Conservation (phyloP, 2,797 vertebrate genomes). For the Apodemus agrarius region DNA sequence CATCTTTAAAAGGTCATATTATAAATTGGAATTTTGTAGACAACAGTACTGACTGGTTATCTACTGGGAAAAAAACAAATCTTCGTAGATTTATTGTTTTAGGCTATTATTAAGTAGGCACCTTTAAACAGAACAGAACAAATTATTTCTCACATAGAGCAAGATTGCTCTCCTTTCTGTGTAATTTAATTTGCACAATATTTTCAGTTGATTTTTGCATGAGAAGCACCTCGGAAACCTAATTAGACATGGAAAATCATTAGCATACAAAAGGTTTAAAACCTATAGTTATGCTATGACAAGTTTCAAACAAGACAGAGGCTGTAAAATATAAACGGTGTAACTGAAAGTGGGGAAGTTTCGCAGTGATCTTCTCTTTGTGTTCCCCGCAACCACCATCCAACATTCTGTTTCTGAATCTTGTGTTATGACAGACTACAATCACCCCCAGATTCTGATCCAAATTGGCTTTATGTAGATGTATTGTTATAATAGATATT, state of each 20-base stretch:
- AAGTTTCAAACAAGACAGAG: constrained; percentile 54
- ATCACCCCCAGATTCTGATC: constrained; percentile 50
- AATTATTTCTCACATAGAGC: constrained; percentile 55
- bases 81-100: constrained; percentile 66
- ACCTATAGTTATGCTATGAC: constrained; percentile 53
- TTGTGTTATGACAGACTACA: constrained; percentile 37
- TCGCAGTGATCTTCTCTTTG: neutral
- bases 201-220: constrained; percentile 66
- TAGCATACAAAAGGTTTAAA: constrained; percentile 62
- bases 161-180: constrained; percentile 54
- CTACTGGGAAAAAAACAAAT: constrained; percentile 71
- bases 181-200: constrained; percentile 62
- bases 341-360: neutral
- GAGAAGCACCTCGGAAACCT: constrained; percentile 47
- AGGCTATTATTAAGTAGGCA: constrained; percentile 68
- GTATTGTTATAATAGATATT: constrained; percentile 52
- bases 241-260: constrained; percentile 70
- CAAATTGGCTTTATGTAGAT: constrained; percentile 20
- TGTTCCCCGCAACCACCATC: neutral
- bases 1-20: constrained; percentile 84
- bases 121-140: constrained; percentile 59
- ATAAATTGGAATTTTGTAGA: constrained; percentile 68
- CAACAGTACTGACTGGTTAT: constrained; percentile 77
- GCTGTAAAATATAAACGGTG: neutral
- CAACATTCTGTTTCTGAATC: neutral